Evolutionary conservation across 2,888 invertebrate species (phyloP).

Genomic region (Steinernema hermaphroditum): DNA sequence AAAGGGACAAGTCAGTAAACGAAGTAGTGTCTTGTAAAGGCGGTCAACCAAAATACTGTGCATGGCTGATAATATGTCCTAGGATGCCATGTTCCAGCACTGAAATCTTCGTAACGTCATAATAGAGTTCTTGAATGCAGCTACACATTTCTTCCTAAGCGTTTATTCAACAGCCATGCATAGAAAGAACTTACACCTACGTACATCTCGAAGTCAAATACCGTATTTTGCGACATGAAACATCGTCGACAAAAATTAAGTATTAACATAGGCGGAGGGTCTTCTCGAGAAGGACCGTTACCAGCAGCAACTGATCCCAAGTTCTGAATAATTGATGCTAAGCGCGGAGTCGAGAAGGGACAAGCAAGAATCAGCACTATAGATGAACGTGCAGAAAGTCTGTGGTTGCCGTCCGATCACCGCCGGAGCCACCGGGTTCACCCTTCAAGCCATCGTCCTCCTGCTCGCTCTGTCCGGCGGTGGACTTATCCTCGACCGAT

Average conservation of each 20-base stretch:
- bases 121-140: too few relatives aligned
- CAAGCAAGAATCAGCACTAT: neutral
- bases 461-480: constrained; percentile 14
- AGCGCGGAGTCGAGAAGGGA: neutral
- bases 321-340: neutral
- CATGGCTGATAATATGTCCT: too few relatives aligned
- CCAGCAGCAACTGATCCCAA: neutral
- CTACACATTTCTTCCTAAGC: too few relatives aligned
- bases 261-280: neutral
- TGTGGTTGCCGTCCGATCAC: constrained; percentile 27
- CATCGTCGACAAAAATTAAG: neutral
- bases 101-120: too few relatives aligned
- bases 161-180: too few relatives aligned
- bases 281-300: neutral
- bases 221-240: neutral
- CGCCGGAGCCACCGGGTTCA: constrained; percentile 7
- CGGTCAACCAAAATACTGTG: too few relatives aligned
- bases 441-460: constrained; percentile 3
- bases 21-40: too few relatives aligned
- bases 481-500: constrained; percentile 28
- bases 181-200: too few relatives aligned
- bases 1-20: too few relatives aligned
- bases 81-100: too few relatives aligned
- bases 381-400: constrained; percentile 9
- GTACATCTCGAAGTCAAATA: neutral